Percentiles rank a stretch among this genome's conserved stretches.
These are phyloP conservation scores for Cataglyphis albicans DNA, from an alignment of 2,888 invertebrate species.

Conservation along the genomic window DNA sequence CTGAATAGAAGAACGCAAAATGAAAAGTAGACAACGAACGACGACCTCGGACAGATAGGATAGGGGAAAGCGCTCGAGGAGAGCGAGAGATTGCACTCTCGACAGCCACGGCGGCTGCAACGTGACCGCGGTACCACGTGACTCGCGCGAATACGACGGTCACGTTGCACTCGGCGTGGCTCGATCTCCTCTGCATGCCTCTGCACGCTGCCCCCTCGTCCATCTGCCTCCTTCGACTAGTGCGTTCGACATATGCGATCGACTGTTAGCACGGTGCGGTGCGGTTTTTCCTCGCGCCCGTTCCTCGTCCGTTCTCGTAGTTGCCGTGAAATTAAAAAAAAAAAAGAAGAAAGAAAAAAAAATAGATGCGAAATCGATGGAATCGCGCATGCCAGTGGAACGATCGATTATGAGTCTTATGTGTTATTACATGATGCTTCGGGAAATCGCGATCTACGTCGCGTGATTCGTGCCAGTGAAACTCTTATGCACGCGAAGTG, in stretches of 20 bases:
- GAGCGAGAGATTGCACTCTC: conserved; percentile 32
- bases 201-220: conserved; percentile 66
- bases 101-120: conserved; percentile 81
- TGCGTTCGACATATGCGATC: conserved; percentile 69
- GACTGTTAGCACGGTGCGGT: conserved; percentile 51
- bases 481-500: neutral
- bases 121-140: conserved; percentile 82
- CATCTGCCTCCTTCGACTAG: conserved; percentile 37
- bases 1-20: neutral
- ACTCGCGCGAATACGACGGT: conserved; percentile 82
- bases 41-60: neutral
- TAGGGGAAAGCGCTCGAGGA: neutral
- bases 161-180: conserved; percentile 89
- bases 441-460: neutral
- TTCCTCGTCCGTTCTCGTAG: neutral
- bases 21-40: neutral
- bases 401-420: conserved; percentile 1
- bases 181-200: conserved; percentile 67
- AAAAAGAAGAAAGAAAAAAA: no score
- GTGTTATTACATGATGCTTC: neutral
- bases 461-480: neutral
- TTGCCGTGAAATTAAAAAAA: neutral
- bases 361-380: neutral
- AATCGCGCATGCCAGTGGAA: neutral
- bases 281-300: conserved; percentile 10